A percentile compares a stretch with the other conserved stretches of the same genome.
phyloP scores from a whole-genome alignment of 2,113 vertebrate species.

The Lota lota region DNA sequence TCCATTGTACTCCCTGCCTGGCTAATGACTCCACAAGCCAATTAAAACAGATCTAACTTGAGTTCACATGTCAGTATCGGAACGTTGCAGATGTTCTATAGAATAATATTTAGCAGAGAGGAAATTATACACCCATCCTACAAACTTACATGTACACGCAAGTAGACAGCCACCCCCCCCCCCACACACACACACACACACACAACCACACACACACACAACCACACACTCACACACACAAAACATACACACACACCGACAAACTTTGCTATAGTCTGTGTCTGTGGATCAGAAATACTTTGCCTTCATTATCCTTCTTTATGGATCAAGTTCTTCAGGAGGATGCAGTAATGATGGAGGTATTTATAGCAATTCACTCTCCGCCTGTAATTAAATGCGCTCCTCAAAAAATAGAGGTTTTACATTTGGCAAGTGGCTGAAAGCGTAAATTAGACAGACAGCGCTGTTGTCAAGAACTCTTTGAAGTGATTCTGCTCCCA shows the following conservation, averaged over 20 bases:
- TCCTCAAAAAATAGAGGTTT: conserved; percentile 57
- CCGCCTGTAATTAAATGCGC: conserved; percentile 63
- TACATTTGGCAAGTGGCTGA: conserved; percentile 63
- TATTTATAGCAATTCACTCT: conserved; percentile 70
- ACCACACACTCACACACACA: background rate
- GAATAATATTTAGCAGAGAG: conserved; percentile 55
- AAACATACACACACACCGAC: conserved; percentile 11
- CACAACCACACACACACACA: background rate
- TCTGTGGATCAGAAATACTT: conserved; percentile 61
- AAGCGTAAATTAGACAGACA: conserved; percentile 70
- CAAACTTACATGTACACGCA: conserved; percentile 1
- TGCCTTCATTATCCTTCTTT: conserved; percentile 69
- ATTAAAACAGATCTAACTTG: conserved; percentile 57
- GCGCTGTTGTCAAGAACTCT: conserved; percentile 58
- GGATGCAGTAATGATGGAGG: conserved; percentile 62
- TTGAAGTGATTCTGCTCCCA: conserved; percentile 63
- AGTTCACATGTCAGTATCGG: conserved; percentile 47
- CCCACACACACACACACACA: conserved; percentile 10
- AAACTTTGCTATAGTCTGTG: conserved; percentile 50
- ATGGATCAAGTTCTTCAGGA: conserved; percentile 67
- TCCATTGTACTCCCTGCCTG: conserved; percentile 38
- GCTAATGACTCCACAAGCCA: conserved; percentile 63
- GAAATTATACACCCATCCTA: conserved; percentile 11
- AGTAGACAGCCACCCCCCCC: background rate
- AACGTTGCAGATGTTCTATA: conserved; percentile 27